Conservation (phyloP, 2,888 invertebrate genomes). For the Galeruca laticollis region DNA sequence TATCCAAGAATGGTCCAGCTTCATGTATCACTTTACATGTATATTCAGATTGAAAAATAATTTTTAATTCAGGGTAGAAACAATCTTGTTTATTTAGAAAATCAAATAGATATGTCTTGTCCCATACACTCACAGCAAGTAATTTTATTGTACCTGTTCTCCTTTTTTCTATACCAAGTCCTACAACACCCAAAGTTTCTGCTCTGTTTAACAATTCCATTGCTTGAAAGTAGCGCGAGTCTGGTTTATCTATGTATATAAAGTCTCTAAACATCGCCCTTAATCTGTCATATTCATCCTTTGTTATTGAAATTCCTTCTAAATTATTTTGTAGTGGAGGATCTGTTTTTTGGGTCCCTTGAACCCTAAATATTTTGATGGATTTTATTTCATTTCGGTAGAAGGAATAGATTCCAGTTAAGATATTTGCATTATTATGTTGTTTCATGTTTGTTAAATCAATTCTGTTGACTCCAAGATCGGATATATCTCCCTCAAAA, state of each 20-base stretch:
- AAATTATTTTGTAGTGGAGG: neutral
- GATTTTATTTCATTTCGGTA: slow-evolving; percentile 48
- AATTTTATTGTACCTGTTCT: slow-evolving; percentile 38
- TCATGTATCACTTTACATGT: slow-evolving; percentile 52
- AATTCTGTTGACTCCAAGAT: slow-evolving; percentile 47
- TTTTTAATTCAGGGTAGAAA: slow-evolving; percentile 50
- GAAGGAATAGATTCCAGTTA: slow-evolving; percentile 47
- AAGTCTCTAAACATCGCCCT: slow-evolving; percentile 46
- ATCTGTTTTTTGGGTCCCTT: slow-evolving; percentile 29
- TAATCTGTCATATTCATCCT: slow-evolving; percentile 49
- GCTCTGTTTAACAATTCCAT: slow-evolving; percentile 43
- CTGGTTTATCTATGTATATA: slow-evolving; percentile 48
- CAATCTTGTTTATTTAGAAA: slow-evolving; percentile 42
- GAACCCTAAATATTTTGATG: slow-evolving; percentile 41
- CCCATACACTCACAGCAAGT: slow-evolving; percentile 48
- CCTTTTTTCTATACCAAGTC: slow-evolving; percentile 47
- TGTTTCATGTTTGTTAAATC: slow-evolving; percentile 45
- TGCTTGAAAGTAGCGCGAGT: slow-evolving; percentile 49
- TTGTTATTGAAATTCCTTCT: slow-evolving; percentile 38
- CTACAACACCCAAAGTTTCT: slow-evolving; percentile 49
- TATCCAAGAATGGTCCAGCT: slow-evolving; percentile 49
- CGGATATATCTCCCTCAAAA: slow-evolving; percentile 49
- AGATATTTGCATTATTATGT: slow-evolving; percentile 48
- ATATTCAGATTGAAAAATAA: slow-evolving; percentile 49
- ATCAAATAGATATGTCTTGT: slow-evolving; percentile 51